Conservation (phyloP, 2,113 vertebrate genomes). For the Anser cygnoides region DNA sequence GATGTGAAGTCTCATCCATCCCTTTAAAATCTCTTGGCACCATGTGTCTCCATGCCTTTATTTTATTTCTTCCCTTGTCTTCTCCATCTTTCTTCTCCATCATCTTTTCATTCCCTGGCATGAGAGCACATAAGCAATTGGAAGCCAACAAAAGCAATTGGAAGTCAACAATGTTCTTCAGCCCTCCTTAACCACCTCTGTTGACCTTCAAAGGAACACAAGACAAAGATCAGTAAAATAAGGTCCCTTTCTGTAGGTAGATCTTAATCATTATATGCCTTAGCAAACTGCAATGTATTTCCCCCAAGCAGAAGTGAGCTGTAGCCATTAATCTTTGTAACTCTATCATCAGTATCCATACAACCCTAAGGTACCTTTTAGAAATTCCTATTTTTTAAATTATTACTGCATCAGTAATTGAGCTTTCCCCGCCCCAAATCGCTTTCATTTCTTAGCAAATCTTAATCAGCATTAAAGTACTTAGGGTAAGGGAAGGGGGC, state of each 20-base stretch:
- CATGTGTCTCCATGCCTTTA: not conserved
- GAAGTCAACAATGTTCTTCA: not conserved
- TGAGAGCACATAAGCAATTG: not conserved
- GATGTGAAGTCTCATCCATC: not conserved
- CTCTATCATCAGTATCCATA: not conserved
- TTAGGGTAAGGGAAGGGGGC: not conserved
- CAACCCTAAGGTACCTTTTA: not conserved
- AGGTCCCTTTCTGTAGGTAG: not conserved
- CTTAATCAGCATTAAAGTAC: not conserved
- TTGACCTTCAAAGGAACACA: not conserved
- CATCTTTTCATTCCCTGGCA: not conserved
- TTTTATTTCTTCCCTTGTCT: not conserved
- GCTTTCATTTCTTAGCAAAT: not conserved
- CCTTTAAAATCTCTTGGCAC: not conserved
- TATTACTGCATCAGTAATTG: not conserved
- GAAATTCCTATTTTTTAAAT: not conserved
- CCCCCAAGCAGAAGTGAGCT: not conserved
- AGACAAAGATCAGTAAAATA: not conserved
- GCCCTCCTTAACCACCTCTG: not conserved
- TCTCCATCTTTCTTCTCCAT: not conserved
- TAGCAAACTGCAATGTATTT: not conserved
- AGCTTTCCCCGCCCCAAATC: not conserved
- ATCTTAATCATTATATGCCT: not conserved
- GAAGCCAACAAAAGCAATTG: not conserved
- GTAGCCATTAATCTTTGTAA: not conserved